These are phyloP conservation scores for Oncorhynchus mykiss DNA, from an alignment of 2,113 vertebrate genomes.

Conservation along the genomic window DNA sequence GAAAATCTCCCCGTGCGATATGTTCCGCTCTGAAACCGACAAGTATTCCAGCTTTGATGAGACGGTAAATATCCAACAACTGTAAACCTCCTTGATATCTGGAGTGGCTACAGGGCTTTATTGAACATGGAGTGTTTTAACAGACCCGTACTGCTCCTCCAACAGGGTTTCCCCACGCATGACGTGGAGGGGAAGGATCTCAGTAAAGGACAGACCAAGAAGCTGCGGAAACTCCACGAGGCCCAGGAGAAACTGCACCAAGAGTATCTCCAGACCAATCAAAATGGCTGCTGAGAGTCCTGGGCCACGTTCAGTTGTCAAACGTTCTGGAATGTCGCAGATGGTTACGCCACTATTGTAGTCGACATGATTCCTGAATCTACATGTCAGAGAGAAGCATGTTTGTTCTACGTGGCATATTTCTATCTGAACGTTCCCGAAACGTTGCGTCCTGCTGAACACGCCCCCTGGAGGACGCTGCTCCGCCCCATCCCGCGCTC, in stretches of 20 bases:
- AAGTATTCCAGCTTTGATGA: slow-evolving; percentile 82
- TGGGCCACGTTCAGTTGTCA: no score
- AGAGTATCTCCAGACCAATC: slow-evolving; percentile 82
- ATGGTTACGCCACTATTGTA: no score
- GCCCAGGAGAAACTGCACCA: slow-evolving; percentile 87
- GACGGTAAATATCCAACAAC: slow-evolving; percentile 49
- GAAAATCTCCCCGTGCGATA: slow-evolving; percentile 86
- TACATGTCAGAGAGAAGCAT: no score
- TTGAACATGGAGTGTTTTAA: neutral
- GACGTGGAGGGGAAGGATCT: slow-evolving; percentile 91
- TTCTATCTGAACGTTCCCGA: no score
- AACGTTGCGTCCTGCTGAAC: no score
- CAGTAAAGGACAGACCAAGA: slow-evolving; percentile 93
- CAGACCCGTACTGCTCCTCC: neutral
- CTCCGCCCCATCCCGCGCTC: neutral
- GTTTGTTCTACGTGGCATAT: no score
- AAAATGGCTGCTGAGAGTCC: slow-evolving; percentile 73
- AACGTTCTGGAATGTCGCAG: neutral
- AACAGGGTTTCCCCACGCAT: slow-evolving; percentile 92
- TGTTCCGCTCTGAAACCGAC: slow-evolving; percentile 86
- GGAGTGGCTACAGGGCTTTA: neutral
- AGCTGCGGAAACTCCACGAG: slow-evolving; percentile 89
- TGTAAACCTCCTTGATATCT: neutral
- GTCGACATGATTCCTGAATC: no score
- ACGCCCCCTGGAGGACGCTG: neutral